Evolutionary conservation across 2,888 invertebrate species (phyloP), one percentile per base, ranked within the genome.

Genomic region (Apotomis turbidana): DNA sequence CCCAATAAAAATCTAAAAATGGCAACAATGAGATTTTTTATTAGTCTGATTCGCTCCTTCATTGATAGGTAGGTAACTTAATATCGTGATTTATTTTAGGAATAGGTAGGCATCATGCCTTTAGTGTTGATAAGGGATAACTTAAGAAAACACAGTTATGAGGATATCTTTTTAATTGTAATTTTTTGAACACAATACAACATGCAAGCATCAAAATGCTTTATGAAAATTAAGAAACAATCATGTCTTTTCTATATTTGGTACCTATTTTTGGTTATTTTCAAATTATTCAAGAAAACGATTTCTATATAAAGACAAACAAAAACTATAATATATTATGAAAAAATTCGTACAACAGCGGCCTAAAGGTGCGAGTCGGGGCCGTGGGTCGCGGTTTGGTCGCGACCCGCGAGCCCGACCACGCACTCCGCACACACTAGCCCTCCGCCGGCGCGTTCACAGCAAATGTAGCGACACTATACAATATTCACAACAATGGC

Each of bases 101-200:
- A 27, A 2, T 27, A 2, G 27, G 27, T 27, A 27, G 27, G 27
- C 27, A 27, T 27, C 27, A 27, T 27, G 27, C 41, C 6, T 5
- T 41, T 41, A 38, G 58, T 12, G 5, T n/a, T 10, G 10, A n/a
- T 12, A 44, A 36, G 62, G 71, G 69, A 41, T 41, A 41, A 41
- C 62, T 72, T 67, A 81, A 80, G 76, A 74, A 84, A 83, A 80
- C 78, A 77, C 75, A 70, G 76, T 72, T 63, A 83, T 83, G 82
- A 83, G 85, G 84, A 89, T 90, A 90, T 91, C 88, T 90, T 91
- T 93, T 91, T 92, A 90, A 89, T 91, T 81, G 85, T 90, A 89
- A 88, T 92, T 91, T 91, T 93, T 90, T 93, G 93, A 94, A 94
- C 93, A 93, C 94, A 93, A 93, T 93, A 93, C 93, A 92, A 93